Base-by-base conservation (phyloP, 2,888 invertebrate species). In the Eupithecia insigniata region DNA sequence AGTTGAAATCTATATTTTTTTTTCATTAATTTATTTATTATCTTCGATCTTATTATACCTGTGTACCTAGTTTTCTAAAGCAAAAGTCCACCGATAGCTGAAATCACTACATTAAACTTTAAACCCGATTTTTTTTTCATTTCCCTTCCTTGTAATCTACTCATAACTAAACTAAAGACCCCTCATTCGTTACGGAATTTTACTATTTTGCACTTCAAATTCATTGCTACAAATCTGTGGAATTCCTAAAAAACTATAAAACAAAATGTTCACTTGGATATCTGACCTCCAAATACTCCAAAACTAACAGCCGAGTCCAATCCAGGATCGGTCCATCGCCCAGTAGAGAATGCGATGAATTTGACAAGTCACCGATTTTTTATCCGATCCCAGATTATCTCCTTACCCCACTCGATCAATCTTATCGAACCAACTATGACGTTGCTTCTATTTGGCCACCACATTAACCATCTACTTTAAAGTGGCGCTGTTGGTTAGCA, bases 361-460 rank as follows among this genome's bases (percentile, higher is more conserved):
- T 92, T 91, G 92, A 93, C 94, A 93, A 94, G 94, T 94, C 94
- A 94, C 91, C 84, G 90, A 89, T 92, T 94, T 93, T 93, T 91
- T 90, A 90, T 89, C 83, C 79, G 70, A 80, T 80, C 80, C 85
- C 89, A 94, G 93, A 93, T 93, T 88, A 93, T 93, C 87, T 87
- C 84, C 89, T 92, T 91, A 92, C 93, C 91, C 90, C 93, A 93
- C 94, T 94, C 92, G 93, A 94, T 94, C 94, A 94, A 94, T 94
- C 94, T 94, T 94, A 93, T 92, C 90, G 86, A 88, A 85, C 85
- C 83, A 89, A 89, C 91, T 89, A 89, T 88, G 85, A 85, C 82
- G 77, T 76, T 72, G 73, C 69, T 77, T 65, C 79, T 75, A 73
- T 79, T 68, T 65, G 73, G 83, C 16, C 30, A 32, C 61, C 61